Evolutionary conservation across 92 coral and sea anemone species (phyloP).

Genomic region (Paramuricea clavata): DNA sequence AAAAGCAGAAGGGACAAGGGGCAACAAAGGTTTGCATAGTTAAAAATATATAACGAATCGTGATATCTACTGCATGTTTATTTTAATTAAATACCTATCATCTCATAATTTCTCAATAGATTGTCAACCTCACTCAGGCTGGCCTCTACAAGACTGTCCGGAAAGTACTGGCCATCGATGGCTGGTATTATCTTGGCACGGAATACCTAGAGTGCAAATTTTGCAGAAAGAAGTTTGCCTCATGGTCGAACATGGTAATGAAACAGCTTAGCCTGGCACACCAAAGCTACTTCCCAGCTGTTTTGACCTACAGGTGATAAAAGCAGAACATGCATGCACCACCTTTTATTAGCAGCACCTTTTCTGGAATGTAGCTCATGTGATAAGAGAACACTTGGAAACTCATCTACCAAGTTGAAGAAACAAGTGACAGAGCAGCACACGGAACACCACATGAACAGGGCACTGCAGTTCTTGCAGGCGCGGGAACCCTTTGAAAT

Average conservation of each 20-base stretch:
- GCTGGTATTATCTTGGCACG: slow-evolving; percentile 34
- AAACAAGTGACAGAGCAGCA: slow-evolving; percentile 46
- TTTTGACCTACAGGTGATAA: slow-evolving; percentile 40
- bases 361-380: too few relatives aligned
- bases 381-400: slow-evolving; percentile 13
- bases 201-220: slow-evolving; percentile 31
- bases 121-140: slow-evolving; percentile 23
- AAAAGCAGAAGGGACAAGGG: neutral
- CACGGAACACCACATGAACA: slow-evolving; percentile 23
- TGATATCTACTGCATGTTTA: neutral
- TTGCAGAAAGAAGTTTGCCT: slow-evolving; percentile 13
- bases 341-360: neutral
- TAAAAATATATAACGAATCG: neutral
- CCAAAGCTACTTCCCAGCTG: slow-evolving; percentile 31
- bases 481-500: slow-evolving; percentile 28
- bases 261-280: slow-evolving; percentile 21
- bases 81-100: neutral
- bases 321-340: slow-evolving; percentile 2
- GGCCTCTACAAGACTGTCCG: slow-evolving; percentile 31
- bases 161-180: slow-evolving; percentile 11
- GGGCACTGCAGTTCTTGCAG: slow-evolving; percentile 37
- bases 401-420: neutral
- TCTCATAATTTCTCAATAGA: neutral
- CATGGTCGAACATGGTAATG: slow-evolving; percentile 21
- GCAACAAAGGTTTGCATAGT: slow-evolving; percentile 19